Evolutionary conservation across 2,113 vertebrate genomes (phyloP), one percentile per base, ranked within the genome.

Genomic region (Epinephelus lanceolatus): DNA sequence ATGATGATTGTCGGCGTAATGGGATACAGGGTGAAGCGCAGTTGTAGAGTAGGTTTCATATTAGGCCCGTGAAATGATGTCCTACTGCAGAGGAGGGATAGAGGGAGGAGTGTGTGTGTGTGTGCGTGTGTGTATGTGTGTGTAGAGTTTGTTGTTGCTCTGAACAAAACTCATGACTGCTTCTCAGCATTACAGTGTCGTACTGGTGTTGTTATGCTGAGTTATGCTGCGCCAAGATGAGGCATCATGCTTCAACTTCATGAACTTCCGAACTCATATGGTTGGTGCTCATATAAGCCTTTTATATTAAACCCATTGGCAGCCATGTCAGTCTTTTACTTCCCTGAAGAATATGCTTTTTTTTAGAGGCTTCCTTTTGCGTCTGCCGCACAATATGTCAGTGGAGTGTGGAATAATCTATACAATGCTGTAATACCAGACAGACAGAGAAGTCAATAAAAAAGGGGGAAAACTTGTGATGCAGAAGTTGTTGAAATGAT

Each of bases 1-100:
- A 78, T 52, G 78, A 87, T 92, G 90, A 93, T 91, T 91, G 89
- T 84, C 42, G 2, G 57, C 75, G 81, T 90, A 92, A 92, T 89
- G 59, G 89, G 84, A 82, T 76, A 89, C 75, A 90, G 85, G 86
- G 71, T 75, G 85, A 88, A 84, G 81, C 52, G n/a, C 72, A 86
- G 80, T 66, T 70, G 80, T 77, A 51, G 85, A 88, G 80, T 81
- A 66, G 91, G 71, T 81, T 90, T 88, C 78, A 71, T 86, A 89
- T 85, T 84, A 83, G 71, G 56, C 12, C 81, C 11, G 72, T 76
- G 75, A 88, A 89, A 91, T 89, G 23, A 85, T 88, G 73, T 86
- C 78, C 81, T 71, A 83, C 74, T 80, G 81, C 57, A 62, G 62
- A 78, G 59, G 40, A 71, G 37, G 81, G 9, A 45, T 51, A 49